These are phyloP conservation scores for Tachyglossus aculeatus DNA, from an alignment of 2,797 vertebrate species.

Conservation along the genomic window DNA sequence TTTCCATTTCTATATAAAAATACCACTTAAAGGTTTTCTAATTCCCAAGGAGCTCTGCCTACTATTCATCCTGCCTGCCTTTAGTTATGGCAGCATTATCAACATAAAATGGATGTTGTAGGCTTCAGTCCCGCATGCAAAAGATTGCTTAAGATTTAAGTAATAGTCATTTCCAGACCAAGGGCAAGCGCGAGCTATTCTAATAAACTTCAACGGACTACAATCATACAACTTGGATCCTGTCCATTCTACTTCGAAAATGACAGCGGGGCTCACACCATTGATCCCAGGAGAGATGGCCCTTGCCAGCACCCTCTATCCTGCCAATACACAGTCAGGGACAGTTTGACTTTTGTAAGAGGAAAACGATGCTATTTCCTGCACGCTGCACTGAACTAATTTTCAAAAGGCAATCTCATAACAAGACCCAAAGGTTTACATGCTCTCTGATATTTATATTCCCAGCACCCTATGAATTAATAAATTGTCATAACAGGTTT, in stretches of 20 bases:
- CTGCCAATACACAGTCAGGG: neutral
- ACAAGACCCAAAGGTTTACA: neutral
- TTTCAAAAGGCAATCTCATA: neutral
- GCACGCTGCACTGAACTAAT: neutral
- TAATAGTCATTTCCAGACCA: conserved; percentile 31
- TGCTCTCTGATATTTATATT: neutral
- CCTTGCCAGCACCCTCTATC: neutral
- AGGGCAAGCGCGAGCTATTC: conserved; percentile 20
- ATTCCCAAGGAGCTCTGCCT: neutral
- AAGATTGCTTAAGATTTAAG: conserved; percentile 42
- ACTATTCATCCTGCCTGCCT: neutral
- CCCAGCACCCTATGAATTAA: neutral
- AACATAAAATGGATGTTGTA: neutral
- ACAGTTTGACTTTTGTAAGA: neutral
- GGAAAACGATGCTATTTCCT: conserved; percentile 3
- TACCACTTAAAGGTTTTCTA: neutral
- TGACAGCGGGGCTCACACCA: conserved; percentile 25
- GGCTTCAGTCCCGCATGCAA: neutral
- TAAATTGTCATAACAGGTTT: too few species aligned
- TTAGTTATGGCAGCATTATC: neutral
- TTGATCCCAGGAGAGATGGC: conserved; percentile 24
- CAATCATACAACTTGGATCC: conserved; percentile 23
- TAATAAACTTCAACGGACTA: conserved; percentile 39
- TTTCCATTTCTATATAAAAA: neutral
- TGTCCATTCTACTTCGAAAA: conserved; percentile 46